Evolutionary conservation across 2,888 invertebrate genomes (phyloP), one percentile per base, ranked within the genome.

Genomic region (Charanyca ferruginea): DNA sequence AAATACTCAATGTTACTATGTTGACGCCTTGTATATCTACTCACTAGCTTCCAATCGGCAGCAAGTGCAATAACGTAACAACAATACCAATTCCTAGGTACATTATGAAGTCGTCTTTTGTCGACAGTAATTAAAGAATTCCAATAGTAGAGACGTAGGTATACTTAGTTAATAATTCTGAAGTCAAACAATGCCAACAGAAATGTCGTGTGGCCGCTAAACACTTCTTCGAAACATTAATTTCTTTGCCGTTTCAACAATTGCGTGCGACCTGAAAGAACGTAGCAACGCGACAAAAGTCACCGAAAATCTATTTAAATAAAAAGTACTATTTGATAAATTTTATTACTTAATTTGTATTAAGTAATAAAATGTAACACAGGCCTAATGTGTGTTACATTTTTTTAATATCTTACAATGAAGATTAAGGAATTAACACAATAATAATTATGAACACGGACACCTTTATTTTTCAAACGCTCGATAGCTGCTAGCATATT

Each of bases 201-300:
- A 57, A 78, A 57, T 66, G 41, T 57, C 67, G 66, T 73, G 79
- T 45, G 47, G 73, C 47, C 64, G 80, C 74, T 73, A 77, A 71
- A 77, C 77, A 82, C 66, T 89, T 88, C 85, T 83, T 80, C 66
- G 87, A 86, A 87, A 83, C 79, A 79, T 83, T 85, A 85, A 85
- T 87, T 88, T 86, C 83, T 85, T 81, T 66, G 73, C 79, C 76
- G 81, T 78, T 84, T 82, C 68, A 80, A 54, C 65, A 70, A 81
- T 90, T 80, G 85, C 88, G 87, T 89, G 87, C 72, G 58, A 60
- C 65, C 64, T 75, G 65, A 79, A 81, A 78, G 81, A 83, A 85
- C 78, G 80, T 74, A 67, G 78, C 58, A 67, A 62, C 58, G 44
- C 61, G 62, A 72, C 51, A 65, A 62, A 69, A 61, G 22, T 49